These are phyloP conservation scores for Caenorhabditis angaria DNA, from an alignment of 2,888 invertebrate species.

Conservation along the genomic window DNA sequence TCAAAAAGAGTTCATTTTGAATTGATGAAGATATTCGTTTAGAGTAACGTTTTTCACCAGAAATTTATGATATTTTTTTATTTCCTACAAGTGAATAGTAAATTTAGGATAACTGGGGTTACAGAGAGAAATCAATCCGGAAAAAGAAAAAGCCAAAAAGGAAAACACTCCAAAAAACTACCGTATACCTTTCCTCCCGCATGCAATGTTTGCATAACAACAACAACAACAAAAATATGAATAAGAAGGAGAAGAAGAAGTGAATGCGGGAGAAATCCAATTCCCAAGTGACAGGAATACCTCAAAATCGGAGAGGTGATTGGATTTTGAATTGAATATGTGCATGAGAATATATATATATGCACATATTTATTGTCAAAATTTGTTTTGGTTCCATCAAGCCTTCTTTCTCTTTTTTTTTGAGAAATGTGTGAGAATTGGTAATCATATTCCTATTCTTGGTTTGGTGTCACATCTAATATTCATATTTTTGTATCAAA, in stretches of 20 bases:
- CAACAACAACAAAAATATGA: neutral
- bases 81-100: no score
- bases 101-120: no score
- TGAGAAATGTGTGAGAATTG: conserved; percentile 4
- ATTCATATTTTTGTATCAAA: conserved; percentile 17
- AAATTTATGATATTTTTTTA: conserved; percentile 3
- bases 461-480: conserved; percentile 35
- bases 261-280: neutral
- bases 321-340: no score
- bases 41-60: neutral
- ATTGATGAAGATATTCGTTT: conserved; percentile 7
- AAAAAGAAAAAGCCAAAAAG: neutral
- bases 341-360: no score
- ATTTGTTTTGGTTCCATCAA: conserved; percentile 21
- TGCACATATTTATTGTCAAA: conserved; percentile 2
- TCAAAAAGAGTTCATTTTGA: conserved; percentile 1
- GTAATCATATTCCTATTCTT: conserved; percentile 3
- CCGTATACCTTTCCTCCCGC: neutral
- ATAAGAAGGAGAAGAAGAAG: neutral
- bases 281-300: conserved; percentile 24
- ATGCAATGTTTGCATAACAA: conserved; percentile 2
- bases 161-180: neutral
- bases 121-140: no score
- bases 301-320: conserved; percentile 42
- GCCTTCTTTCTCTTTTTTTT: conserved; percentile 3